A percentile compares a stretch with the other conserved stretches of the same genome.
Evolutionary conservation across 2,113 vertebrate genomes (phyloP).

Genomic region (Myrmecobius fasciatus): DNA sequence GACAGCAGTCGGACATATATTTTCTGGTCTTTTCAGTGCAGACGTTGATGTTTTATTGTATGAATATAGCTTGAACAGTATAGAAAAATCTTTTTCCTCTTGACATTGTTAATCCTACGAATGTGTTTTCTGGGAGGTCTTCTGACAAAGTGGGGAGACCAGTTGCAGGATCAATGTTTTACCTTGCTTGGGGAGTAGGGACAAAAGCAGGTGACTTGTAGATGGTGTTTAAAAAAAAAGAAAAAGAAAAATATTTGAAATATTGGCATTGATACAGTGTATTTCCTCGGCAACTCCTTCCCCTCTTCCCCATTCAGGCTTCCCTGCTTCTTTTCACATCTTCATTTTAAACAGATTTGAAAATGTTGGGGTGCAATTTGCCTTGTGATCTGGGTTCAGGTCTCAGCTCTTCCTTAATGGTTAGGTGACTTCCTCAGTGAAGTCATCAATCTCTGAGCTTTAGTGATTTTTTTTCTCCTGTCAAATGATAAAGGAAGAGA

Average conservation of each 20-base stretch:
- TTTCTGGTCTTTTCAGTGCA: background rate
- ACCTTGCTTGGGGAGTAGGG: background rate
- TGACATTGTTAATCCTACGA: background rate
- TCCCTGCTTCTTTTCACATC: background rate
- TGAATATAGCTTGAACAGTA: background rate
- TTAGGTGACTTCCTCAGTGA: background rate
- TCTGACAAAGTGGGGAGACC: background rate
- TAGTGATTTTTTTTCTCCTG: background rate
- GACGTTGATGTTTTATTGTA: background rate
- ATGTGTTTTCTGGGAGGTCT: background rate
- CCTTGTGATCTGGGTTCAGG: background rate
- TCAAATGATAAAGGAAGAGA: background rate
- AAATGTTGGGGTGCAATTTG: background rate
- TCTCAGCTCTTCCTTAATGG: background rate
- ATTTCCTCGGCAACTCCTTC: background rate
- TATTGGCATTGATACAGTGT: background rate
- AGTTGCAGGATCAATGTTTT: background rate
- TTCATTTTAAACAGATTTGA: background rate
- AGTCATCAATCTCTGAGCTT: background rate
- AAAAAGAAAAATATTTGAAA: background rate
- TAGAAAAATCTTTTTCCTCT: background rate
- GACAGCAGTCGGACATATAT: background rate
- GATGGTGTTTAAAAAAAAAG: background rate
- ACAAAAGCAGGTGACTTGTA: background rate
- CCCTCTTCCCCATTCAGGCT: background rate